Percentiles rank a stretch among this genome's conserved stretches.
Conservation (phyloP, 2,797 vertebrate genomes). For the Syngnathus acus region DNA sequence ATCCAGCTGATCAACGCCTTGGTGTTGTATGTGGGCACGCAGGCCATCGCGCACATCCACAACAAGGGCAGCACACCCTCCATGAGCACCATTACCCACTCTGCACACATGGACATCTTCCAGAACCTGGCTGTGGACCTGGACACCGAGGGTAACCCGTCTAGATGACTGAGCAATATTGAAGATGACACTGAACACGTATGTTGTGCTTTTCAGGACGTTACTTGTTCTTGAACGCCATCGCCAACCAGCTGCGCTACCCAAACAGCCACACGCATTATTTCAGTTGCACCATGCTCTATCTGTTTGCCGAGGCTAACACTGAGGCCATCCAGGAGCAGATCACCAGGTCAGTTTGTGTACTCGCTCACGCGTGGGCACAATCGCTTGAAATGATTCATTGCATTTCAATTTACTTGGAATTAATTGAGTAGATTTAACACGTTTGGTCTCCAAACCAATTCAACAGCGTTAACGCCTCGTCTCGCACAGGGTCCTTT, state of each 20-base stretch:
- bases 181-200: neutral
- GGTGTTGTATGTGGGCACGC: slow-evolving; percentile 96
- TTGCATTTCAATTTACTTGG: neutral
- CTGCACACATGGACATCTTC: slow-evolving; percentile 99
- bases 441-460: neutral
- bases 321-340: slow-evolving; percentile 99
- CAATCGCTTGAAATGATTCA: neutral
- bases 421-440: neutral
- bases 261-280: slow-evolving; percentile 99
- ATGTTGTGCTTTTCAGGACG: slow-evolving; percentile 70
- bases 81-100: slow-evolving; percentile 99
- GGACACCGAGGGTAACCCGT: slow-evolving; percentile 90
- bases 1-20: slow-evolving; percentile 98
- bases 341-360: slow-evolving; percentile 83
- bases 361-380: neutral
- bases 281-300: slow-evolving; percentile 99
- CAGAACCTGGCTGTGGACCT: slow-evolving; percentile 97
- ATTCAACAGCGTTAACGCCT: no score
- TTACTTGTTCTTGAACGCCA: slow-evolving; percentile 96
- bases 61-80: slow-evolving; percentile 99
- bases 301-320: slow-evolving; percentile 97
- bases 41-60: slow-evolving; percentile 98
- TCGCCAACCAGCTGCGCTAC: slow-evolving; percentile 97
- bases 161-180: neutral
- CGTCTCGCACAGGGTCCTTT: slow-evolving; percentile 76